phyloP scores from a whole-genome alignment of 2,797 vertebrate species.

The Stomatorhinus walkeri region DNA sequence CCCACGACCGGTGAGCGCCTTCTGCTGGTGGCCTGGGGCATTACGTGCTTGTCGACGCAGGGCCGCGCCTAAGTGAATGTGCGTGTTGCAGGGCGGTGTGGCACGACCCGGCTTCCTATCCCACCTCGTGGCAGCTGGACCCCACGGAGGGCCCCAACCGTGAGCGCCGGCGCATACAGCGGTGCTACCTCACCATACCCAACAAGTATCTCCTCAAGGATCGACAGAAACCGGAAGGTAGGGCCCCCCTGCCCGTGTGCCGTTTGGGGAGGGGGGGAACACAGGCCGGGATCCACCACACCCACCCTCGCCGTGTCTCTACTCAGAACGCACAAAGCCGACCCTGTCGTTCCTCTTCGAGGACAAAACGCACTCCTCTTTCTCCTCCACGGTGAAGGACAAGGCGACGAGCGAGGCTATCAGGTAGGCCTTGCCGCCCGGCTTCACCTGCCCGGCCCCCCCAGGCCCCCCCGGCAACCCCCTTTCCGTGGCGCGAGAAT shows the following conservation, averaged over 20 bases:
- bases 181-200: conserved; percentile 94
- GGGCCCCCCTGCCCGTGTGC: not conserved
- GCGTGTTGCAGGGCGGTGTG: conserved; percentile 76
- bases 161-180: conserved; percentile 85
- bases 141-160: conserved; percentile 94
- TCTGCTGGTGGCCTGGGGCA: no score
- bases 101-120: conserved; percentile 86
- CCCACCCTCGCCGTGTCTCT: not conserved
- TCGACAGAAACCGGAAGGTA: conserved; percentile 83
- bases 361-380: conserved; percentile 93
- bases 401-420: conserved; percentile 97
- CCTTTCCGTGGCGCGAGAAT: not conserved
- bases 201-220: conserved; percentile 96
- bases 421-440: conserved; percentile 59
- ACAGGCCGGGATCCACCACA: not conserved
- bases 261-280: not conserved
- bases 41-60: not conserved
- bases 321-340: conserved; percentile 72
- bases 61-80: conserved; percentile 16
- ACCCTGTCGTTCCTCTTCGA: conserved; percentile 88
- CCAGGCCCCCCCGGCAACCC: no score
- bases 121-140: conserved; percentile 93
- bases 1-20: conserved; percentile 79
- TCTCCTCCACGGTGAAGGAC: conserved; percentile 96
- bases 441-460: not conserved